Evolutionary conservation across 2,113 vertebrate species (phyloP).

Genomic region (Cyprichromis sp.): DNA sequence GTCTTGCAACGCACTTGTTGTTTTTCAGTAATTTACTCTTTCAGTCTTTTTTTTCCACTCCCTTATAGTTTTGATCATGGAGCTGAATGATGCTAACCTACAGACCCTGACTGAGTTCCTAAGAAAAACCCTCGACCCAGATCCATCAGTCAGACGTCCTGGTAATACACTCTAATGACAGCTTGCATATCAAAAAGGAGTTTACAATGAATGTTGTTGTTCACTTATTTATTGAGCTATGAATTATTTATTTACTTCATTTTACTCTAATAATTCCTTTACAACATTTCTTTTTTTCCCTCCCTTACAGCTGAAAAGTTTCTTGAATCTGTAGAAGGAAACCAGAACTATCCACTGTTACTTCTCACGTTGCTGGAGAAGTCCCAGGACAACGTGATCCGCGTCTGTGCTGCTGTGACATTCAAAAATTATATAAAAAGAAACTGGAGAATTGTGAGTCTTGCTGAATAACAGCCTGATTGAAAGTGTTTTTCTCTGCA

Average conservation of each 20-base stretch:
- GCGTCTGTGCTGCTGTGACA: constrained; percentile 94
- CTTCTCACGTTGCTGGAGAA: constrained; percentile 91
- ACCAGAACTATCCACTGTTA: constrained; percentile 90
- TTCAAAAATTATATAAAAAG: constrained; percentile 99
- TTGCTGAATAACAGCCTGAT: not conserved
- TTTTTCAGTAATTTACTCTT: not conserved
- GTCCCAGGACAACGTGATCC: constrained; percentile 92
- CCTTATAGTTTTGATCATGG: constrained; percentile 72
- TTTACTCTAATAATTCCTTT: not conserved
- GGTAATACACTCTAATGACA: constrained; percentile 63
- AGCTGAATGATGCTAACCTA: constrained; percentile 92
- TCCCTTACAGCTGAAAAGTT: constrained; percentile 86
- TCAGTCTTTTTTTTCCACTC: not conserved
- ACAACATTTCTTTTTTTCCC: not conserved
- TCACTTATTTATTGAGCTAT: not conserved
- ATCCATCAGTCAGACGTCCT: constrained; percentile 90
- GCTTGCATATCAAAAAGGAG: not conserved
- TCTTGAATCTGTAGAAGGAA: constrained; percentile 94
- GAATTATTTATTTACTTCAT: not conserved
- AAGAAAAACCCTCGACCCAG: constrained; percentile 92
- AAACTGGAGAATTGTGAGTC: constrained; percentile 96
- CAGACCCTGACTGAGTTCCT: constrained; percentile 92
- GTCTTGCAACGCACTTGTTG: not conserved
- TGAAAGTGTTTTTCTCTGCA: not conserved
- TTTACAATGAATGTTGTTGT: not conserved